phyloP scores from a whole-genome alignment of 2,888 invertebrate genomes.

The Synergus itoensis region DNA sequence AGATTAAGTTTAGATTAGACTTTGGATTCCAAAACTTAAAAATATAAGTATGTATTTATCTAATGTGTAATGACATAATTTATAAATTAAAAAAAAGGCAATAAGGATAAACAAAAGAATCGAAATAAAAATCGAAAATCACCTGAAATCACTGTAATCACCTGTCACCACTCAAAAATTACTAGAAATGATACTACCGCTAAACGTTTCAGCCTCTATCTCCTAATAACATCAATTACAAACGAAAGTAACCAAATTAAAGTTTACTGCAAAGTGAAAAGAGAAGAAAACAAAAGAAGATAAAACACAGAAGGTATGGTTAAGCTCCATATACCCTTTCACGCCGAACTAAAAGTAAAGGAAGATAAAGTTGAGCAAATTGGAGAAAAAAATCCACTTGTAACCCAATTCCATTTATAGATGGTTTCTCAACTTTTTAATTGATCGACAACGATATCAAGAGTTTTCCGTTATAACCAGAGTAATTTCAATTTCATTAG shows the following conservation, averaged over 20 bases:
- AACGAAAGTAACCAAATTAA: neutral
- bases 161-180: no score
- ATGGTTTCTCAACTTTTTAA: neutral
- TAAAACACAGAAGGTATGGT: constrained; percentile 11
- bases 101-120: no score
- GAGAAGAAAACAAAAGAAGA: neutral
- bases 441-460: neutral
- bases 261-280: neutral
- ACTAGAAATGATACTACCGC: no score
- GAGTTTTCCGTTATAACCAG: constrained; percentile 1
- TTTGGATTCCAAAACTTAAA: no score
- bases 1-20: no score
- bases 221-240: neutral
- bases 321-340: neutral
- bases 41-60: no score
- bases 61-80: no score
- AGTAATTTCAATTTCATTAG: constrained; percentile 17
- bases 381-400: neutral
- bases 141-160: no score
- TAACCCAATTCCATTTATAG: neutral
- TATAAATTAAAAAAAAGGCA: no score
- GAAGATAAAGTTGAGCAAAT: neutral
- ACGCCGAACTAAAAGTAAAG: neutral
- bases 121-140: no score
- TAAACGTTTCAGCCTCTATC: neutral